Conservation (phyloP, 2,888 invertebrate genomes). For the Cantharis lateralis region DNA sequence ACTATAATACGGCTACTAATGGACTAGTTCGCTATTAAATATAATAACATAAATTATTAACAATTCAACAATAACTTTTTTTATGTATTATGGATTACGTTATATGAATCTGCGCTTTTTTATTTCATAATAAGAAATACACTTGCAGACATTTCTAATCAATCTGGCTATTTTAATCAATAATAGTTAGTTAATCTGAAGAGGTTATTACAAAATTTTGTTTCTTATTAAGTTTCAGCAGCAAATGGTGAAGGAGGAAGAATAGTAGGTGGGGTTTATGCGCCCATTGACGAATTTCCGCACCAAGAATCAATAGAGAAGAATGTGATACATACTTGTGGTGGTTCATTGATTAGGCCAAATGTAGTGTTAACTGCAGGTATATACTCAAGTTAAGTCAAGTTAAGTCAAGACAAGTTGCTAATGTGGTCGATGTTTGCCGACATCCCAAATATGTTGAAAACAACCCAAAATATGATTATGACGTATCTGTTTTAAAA, state of each 20-base stretch:
- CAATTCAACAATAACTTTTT: too few species aligned
- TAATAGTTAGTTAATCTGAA: neutral
- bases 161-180: neutral
- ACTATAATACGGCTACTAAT: neutral
- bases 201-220: too few species aligned
- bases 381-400: too few species aligned
- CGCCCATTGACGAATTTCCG: constrained; percentile 19
- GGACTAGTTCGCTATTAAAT: neutral
- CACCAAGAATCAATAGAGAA: constrained; percentile 22
- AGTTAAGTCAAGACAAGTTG: too few species aligned
- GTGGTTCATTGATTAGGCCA: constrained; percentile 20
- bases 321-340: constrained; percentile 17
- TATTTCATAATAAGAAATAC: too few species aligned
- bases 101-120: too few species aligned
- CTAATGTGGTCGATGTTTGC: neutral
- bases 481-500: constrained; percentile 8
- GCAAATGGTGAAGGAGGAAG: neutral
- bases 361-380: constrained; percentile 22
- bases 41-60: neutral
- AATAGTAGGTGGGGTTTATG: constrained; percentile 20
- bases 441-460: constrained; percentile 1
- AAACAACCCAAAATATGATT: neutral
- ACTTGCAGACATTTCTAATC: too few species aligned
- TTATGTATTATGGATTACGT: too few species aligned
- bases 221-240: neutral